phyloP scores from a whole-genome alignment of 2,797 vertebrate species.

The Amblyopsis hoosieri region DNA sequence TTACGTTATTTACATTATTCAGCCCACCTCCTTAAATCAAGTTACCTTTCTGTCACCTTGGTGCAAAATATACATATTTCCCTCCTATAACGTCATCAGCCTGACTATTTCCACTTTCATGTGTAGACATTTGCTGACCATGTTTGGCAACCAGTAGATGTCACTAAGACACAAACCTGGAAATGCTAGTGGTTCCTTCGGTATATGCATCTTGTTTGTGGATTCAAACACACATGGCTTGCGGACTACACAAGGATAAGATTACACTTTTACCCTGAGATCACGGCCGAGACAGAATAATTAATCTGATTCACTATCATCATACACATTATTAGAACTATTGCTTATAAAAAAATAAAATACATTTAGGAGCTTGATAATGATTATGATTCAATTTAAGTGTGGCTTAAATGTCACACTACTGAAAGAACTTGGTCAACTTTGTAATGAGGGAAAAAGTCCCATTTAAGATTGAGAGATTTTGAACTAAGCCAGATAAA shows the following conservation, averaged over 20 bases:
- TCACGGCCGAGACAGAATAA: conserved; percentile 11
- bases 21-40: conserved; percentile 19
- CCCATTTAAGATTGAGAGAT: not conserved
- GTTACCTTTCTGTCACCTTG: conserved; percentile 11
- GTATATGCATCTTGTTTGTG: conserved; percentile 1
- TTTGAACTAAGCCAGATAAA: conserved; percentile 13
- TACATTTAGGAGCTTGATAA: conserved; percentile 6
- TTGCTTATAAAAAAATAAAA: not conserved
- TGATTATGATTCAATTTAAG: conserved; percentile 4
- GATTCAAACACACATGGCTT: conserved; percentile 6
- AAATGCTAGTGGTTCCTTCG: conserved; percentile 13
- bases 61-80: conserved; percentile 7
- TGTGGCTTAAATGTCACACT: conserved; percentile 20
- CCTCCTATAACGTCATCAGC: conserved; percentile 11
- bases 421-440: not conserved
- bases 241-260: conserved; percentile 20
- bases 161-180: conserved; percentile 46
- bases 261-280: conserved; percentile 56
- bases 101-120: not conserved
- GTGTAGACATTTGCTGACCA: conserved; percentile 1
- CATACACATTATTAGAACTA: conserved; percentile 8
- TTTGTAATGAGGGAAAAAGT: not conserved
- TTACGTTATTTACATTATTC: conserved; percentile 62
- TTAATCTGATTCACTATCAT: not conserved
- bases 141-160: conserved; percentile 59